Evolutionary conservation across 2,888 invertebrate genomes (phyloP).

Genomic region (Tenthredo notha): DNA sequence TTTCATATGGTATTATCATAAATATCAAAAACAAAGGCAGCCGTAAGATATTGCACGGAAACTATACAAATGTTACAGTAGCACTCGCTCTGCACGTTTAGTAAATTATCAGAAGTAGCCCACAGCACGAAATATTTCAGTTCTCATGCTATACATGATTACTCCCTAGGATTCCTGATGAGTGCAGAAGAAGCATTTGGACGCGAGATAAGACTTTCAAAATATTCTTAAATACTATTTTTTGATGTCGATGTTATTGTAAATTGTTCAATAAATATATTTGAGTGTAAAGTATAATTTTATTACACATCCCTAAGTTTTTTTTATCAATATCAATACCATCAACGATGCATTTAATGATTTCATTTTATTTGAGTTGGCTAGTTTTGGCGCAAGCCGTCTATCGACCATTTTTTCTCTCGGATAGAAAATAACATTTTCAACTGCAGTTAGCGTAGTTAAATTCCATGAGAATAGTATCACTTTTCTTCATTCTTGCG

Average conservation of each 20-base stretch:
- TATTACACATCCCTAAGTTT: background rate
- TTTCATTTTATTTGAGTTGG: too few species aligned
- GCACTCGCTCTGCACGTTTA: background rate
- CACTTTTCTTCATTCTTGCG: too few species aligned
- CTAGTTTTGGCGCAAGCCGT: too few species aligned
- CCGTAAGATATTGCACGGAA: background rate
- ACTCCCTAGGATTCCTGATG: background rate
- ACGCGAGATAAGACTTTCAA: background rate
- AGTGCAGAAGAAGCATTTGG: background rate
- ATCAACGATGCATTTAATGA: background rate
- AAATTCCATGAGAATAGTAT: too few species aligned
- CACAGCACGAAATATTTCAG: background rate
- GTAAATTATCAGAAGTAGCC: background rate
- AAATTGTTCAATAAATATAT: background rate
- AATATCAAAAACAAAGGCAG: background rate
- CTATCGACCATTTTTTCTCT: too few species aligned
- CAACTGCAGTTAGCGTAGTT: too few species aligned
- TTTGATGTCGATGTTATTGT: background rate
- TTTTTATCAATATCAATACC: background rate
- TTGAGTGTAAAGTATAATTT: background rate
- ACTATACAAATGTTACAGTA: background rate
- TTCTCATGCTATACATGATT: background rate
- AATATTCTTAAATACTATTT: background rate
- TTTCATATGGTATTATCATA: background rate
- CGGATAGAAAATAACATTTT: too few species aligned